Base-by-base conservation (phyloP, 2,113 vertebrate genomes). In the Corynorhinus townsendii region DNA sequence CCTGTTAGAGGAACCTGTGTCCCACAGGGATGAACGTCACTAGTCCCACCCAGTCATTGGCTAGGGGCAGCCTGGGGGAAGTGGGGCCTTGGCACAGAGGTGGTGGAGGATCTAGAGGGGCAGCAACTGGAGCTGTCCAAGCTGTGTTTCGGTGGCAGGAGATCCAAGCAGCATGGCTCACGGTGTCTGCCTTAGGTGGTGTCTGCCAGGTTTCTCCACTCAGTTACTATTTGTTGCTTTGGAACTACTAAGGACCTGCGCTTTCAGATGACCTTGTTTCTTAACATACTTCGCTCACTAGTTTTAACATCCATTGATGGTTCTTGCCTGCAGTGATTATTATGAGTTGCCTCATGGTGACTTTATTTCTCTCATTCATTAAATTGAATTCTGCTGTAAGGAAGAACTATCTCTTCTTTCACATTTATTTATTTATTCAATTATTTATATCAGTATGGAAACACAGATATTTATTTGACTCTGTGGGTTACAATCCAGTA, bases 101-200 rank as follows among this genome's bases (percentile, higher is more conserved):
- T 4, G 10, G 28, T 30, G 6, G 49, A 14, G 35, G 56, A 4
- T 12, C 5, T 0, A 0, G 4, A 20, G n/a, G 72, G 64, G 28
- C 8, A 0, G 16, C 24, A 71, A 28, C 64, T 2, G 2, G 9
- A 6, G 10, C 26, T 20, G 30, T 38, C n/a, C 1, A 17, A 0
- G 33, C 40, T 2, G 1, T 26, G 38, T n/a, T 73, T 14, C 28
- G 49, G 47, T 0, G 5, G 75, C 28, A 26, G 89, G 64, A 52
- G 15, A 4, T 12, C 33, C 0, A 56, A 59, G 38, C 86, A 4
- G 38, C 68, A 3, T 19, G n/a, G 45, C 43, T 16, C 20, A 2
- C 19, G 22, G 71, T n/a, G 26, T 64, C 9, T 49, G 15, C 81
- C 4, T 0, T 9, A 1, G 30, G 7, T 66, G 24, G 4, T 20